A percentile compares a stretch with the other conserved stretches of the same genome.
These are phyloP conservation scores for Silurus meridionalis DNA, from an alignment of 2,113 vertebrate species.

Conservation along the genomic window DNA sequence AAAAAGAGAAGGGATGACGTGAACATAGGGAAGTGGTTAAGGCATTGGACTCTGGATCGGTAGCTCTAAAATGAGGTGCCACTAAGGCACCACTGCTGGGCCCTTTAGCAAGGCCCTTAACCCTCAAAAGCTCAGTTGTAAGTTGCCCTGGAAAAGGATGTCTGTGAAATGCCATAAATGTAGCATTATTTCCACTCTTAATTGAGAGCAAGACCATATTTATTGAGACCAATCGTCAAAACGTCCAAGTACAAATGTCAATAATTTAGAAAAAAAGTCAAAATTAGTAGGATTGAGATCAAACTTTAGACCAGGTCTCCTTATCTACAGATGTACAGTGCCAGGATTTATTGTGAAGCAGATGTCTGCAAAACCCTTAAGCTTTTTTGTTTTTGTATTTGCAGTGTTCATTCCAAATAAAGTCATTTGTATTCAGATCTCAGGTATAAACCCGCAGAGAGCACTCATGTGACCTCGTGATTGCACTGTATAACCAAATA, in stretches of 20 bases:
- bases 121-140: too few relatives aligned
- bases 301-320: not conserved
- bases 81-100: too few relatives aligned
- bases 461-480: not conserved
- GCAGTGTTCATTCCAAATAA: not conserved
- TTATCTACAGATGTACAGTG: not conserved
- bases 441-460: not conserved
- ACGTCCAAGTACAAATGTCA: not conserved
- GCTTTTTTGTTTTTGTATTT: not conserved
- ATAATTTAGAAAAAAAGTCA: not conserved
- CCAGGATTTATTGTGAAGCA: not conserved
- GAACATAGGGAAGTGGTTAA: too few relatives aligned
- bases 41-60: too few relatives aligned
- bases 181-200: not conserved
- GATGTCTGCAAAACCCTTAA: not conserved
- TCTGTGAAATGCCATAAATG: too few relatives aligned
- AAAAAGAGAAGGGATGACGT: too few relatives aligned
- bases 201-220: not conserved
- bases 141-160: too few relatives aligned
- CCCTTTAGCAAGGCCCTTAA: too few relatives aligned
- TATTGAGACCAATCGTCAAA: not conserved
- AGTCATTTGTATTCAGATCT: not conserved
- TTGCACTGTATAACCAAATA: not conserved
- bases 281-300: not conserved
- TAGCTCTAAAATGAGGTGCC: too few relatives aligned